Evolutionary conservation across 2,113 vertebrate species (phyloP).

Genomic region (Ceratotherium simum): DNA sequence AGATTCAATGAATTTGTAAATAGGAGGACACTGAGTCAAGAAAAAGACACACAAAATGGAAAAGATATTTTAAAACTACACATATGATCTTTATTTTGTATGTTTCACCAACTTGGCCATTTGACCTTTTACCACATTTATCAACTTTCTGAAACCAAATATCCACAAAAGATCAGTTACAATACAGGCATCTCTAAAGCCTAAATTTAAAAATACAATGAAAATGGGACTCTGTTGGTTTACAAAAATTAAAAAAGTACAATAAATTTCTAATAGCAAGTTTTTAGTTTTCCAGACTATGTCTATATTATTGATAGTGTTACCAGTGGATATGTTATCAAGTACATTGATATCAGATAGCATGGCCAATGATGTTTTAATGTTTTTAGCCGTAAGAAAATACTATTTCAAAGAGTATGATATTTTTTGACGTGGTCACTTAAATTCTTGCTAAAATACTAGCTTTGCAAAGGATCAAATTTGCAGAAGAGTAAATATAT

Average conservation of each 20-base stretch:
- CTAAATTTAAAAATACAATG: background rate
- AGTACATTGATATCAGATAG: background rate
- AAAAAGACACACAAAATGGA: background rate
- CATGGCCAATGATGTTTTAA: background rate
- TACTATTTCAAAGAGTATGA: background rate
- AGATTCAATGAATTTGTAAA: background rate
- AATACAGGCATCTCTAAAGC: background rate
- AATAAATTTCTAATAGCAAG: background rate
- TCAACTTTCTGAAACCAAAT: background rate
- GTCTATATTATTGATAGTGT: background rate
- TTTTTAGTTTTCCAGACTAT: background rate
- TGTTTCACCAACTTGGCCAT: background rate
- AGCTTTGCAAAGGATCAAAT: background rate
- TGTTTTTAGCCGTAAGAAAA: background rate
- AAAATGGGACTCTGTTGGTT: background rate
- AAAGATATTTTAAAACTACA: background rate
- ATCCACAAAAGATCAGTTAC: background rate
- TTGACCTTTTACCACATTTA: background rate
- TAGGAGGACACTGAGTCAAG: background rate
- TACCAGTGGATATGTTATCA: background rate
- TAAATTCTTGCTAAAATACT: background rate
- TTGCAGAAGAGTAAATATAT: background rate
- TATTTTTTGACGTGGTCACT: background rate
- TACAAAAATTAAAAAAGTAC: background rate
- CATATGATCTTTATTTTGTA: background rate